Conservation (phyloP, 2,113 vertebrate genomes). For the Mobula hypostoma region DNA sequence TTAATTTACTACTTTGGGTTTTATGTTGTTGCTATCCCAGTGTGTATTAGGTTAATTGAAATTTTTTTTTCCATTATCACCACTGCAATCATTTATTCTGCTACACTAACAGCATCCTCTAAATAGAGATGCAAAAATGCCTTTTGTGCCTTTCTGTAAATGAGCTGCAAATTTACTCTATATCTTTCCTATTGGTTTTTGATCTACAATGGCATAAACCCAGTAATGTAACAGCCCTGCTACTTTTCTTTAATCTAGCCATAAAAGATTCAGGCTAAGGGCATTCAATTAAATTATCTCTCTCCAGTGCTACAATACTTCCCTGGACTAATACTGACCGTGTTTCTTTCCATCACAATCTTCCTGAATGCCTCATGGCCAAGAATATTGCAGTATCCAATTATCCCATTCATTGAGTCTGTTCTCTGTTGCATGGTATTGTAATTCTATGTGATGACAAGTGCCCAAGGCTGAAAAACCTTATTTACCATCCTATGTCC, state of each 20-base stretch:
- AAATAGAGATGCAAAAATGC: no score
- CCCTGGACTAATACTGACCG: not conserved
- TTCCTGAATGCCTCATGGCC: not conserved
- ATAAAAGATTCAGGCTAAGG: not conserved
- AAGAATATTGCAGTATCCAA: not conserved
- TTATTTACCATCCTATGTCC: not conserved
- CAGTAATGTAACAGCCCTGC: not conserved
- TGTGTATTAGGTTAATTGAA: no score
- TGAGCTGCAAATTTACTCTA: no score
- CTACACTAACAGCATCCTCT: no score
- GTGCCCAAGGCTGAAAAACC: not conserved
- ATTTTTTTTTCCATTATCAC: no score
- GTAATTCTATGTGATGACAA: not conserved
- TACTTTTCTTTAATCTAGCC: not conserved
- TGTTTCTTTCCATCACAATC: not conserved
- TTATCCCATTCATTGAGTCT: not conserved
- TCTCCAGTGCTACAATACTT: not conserved
- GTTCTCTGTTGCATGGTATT: not conserved
- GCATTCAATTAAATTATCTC: not conserved
- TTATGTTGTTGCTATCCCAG: no score
- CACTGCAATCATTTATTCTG: no score
- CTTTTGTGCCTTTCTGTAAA: no score
- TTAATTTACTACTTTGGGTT: no score
- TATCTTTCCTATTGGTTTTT: no score
- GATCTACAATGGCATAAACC: not conserved